Evolutionary conservation across 1,140 invertebrate genomes (phyloP), one percentile per base, ranked within the genome.

Genomic region (Drosophila subpulchrella): DNA sequence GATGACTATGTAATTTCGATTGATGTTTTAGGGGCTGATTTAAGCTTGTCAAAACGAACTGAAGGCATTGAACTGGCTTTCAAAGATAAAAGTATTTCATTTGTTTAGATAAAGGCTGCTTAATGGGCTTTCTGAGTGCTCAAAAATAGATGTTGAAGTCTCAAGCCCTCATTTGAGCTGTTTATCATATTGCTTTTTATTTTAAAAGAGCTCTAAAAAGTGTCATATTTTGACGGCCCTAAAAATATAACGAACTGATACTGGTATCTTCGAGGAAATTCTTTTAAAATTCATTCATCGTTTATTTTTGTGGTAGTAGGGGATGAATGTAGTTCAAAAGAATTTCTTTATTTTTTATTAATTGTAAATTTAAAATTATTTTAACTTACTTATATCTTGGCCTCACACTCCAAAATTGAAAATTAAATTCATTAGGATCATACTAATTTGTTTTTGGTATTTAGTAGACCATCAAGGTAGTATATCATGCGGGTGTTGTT

Each of bases 121-220:
- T 15, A 53, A 8, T 48, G 46, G 46, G 6, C 30, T 48, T 48
- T 48, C n/a, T 15, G 47, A n/a, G n/a, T 13, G 32, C n/a, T 15
- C 27, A 6, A 38, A 3, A 54, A n/a, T 17, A 39, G 11, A 12
- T 17, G 15, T 60, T 34, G 56, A 59, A n/a, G 6, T 4, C 6
- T 51, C 51, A 34, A 24, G 57, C 13, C n/a, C 1, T 1, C n/a
- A 8, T 44, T 44, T 51, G 15, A 50, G 12, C 17, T 11, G 42
- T 36, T 57, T 56, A 60, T 60, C 51, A 39, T n/a, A 30, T 4
- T 4, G 10, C 5, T 39, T 20, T 30, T 38, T 4, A 48, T 32
- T 48, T 46, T 46, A 13, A 44, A 17, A 17, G 15, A 4, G 10
- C 42, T 32, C 11, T 13, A n/a, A 3, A 32, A 6, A 46, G 42